Evolutionary conservation across 1,140 invertebrate genomes (phyloP), one percentile per base, ranked within the genome.

Genomic region (Drosophila prosaltans): DNA sequence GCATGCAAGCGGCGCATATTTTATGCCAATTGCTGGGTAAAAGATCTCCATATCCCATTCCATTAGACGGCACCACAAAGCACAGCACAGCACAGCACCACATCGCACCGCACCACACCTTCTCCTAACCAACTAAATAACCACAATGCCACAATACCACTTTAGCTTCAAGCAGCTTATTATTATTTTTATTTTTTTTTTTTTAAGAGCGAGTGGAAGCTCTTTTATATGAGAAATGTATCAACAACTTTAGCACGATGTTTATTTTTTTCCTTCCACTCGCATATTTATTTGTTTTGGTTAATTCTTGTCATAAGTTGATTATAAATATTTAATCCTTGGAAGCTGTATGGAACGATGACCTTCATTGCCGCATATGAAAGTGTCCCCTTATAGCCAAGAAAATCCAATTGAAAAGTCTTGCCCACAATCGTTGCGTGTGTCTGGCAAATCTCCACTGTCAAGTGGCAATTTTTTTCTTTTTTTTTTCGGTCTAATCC

Each of bases 1-100:
- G 80, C 83, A 88, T 88, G 83, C 83, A 88, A 89, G 84, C 77
- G 74, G 57, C 83, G 77, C 77, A 88, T 89, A 89, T 89, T 89
- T 88, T 83, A 88, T 89, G 80, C 83, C 83, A 80, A 78, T 83
- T 78, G 84, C 69, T 57, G 40, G 63, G 64, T 45, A 51, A 51
- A 51, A 11, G 21, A 51, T 51, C 45, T 26, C 24, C 45, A 51
- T 51, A 51, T 51, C 7, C 45, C 45, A 51, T 51, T 51, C 21
- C 21, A 48, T 8, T 9, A 9, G 3, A 30, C 28, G 0, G 28
- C 28, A 30, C 9, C 39, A 40, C 39, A 40, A 4, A 30, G 28
- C 16, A 1, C 6, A 3, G 9, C 16, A 1, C 6, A 3, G 9
- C 7, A 39, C 28, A 2, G 28, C 36, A 39, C 36, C 43, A 6